Base-by-base conservation (phyloP, 2,113 vertebrate genomes). In the Sinocyclocheilus rhinocerous region DNA sequence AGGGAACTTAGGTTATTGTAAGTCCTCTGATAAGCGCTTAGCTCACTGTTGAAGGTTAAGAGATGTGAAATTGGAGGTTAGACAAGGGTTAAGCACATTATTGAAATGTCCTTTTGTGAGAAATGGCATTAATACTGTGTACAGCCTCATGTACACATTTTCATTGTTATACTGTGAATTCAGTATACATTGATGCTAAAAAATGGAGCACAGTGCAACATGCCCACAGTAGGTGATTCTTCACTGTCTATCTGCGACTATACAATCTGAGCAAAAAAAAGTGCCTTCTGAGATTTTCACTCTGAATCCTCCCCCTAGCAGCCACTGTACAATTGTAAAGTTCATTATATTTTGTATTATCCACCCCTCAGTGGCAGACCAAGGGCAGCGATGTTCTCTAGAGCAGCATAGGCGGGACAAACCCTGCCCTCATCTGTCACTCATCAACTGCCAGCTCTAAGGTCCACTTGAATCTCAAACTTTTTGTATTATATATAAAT, bases 41-140 rank as follows among this genome's bases (percentile, higher is more conserved):
- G 65, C 26, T 7, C 15, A 83, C 73, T 26, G 48, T 50, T 4
- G 48, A 52, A 52, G 50, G 84, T 86, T 75, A 39, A 76, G 63
- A 65, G 81, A 84, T 78, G 75, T 75, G 69, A 65, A 87, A 76
- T 24, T 81, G 15, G 81, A 84, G 81, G 78, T 86, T 85, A 82
- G 86, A 67, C 29, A 36, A 82, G 77, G 10, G 80, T 87, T 83
- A 84, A 69, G 45, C 45, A n/a, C 24, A 52, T 63, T 80, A 73
- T 78, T 63, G n/a, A 73, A 24, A 81, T 83, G 29, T 76, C 24
- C 33, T 75, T 86, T 73, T 52, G 36, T 52, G 42, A 65, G 39
- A 77, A 50, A 77, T 42, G 24, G 9, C 12, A 67, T 29, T 82
- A 42, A 50, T 52, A 20, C 24, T 6, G 12, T 81, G 36, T n/a